A percentile compares a stretch with the other conserved stretches of the same genome.
Evolutionary conservation across 2,888 invertebrate species (phyloP).

Genomic region (Tetropium fuscum): DNA sequence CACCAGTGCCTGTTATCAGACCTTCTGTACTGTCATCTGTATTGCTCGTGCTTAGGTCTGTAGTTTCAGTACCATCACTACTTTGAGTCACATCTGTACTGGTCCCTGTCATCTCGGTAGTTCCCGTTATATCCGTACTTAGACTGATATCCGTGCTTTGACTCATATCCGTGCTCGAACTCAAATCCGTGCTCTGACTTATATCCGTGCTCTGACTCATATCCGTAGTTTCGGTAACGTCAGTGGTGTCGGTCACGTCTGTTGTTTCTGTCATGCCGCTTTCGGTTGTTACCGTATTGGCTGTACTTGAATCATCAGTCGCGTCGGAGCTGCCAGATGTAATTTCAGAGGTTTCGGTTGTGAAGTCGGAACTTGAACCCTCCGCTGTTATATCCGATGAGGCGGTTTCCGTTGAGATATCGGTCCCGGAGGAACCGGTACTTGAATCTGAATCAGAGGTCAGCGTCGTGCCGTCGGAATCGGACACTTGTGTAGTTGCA

Average conservation of each 20-base stretch:
- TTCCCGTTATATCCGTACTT: constrained; percentile 39
- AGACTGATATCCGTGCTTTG: constrained; percentile 47
- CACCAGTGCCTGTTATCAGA: constrained; percentile 23
- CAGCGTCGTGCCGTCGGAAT: constrained; percentile 16
- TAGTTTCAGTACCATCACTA: constrained; percentile 37
- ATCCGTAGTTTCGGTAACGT: constrained; percentile 24
- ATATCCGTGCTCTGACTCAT: too few relatives aligned
- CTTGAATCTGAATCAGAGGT: constrained; percentile 13
- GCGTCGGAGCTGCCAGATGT: constrained; percentile 6
- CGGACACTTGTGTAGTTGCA: constrained; percentile 24
- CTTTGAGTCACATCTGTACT: constrained; percentile 12
- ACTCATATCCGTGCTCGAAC: constrained; percentile 20
- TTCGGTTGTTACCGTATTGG: neutral
- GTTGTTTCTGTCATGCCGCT: neutral
- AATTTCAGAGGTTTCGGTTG: constrained; percentile 2
- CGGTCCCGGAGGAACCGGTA: neutral
- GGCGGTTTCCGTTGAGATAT: neutral
- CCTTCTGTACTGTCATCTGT: constrained; percentile 40
- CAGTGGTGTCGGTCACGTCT: constrained; percentile 2
- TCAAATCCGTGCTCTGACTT: constrained; percentile 17
- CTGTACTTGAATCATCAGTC: neutral
- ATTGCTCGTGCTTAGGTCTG: constrained; percentile 39
- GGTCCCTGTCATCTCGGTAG: constrained; percentile 16
- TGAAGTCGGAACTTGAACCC: neutral
- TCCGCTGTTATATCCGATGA: neutral